These are phyloP conservation scores for Macrosteles quadrilineatus DNA, from an alignment of 1,140 invertebrate species.

Conservation along the genomic window DNA sequence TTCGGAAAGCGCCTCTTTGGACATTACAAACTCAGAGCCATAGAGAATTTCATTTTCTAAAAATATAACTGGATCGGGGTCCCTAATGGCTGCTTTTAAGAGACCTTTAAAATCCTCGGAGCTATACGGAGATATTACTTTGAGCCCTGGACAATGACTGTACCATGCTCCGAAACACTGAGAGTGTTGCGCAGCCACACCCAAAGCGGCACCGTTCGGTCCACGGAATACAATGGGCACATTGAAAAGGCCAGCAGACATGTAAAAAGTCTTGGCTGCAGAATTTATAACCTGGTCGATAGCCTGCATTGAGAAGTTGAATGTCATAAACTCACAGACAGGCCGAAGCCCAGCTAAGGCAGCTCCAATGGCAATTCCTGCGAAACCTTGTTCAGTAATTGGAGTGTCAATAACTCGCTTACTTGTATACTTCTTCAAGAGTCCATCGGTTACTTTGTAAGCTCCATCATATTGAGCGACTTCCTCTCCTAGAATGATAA, in stretches of 20 bases:
- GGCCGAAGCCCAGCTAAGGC: constrained; percentile 92
- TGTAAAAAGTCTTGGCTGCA: constrained; percentile 97
- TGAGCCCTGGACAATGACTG: constrained; percentile 92
- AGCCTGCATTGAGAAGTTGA: constrained; percentile 99
- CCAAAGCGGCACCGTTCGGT: constrained; percentile 95
- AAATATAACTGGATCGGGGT: constrained; percentile 93
- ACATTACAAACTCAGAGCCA: constrained; percentile 85
- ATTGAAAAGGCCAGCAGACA: constrained; percentile 90
- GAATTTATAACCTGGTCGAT: constrained; percentile 99
- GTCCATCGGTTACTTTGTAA: constrained; percentile 90
- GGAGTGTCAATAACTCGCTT: constrained; percentile 97
- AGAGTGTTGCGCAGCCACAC: constrained; percentile 97
- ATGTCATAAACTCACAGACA: constrained; percentile 99
- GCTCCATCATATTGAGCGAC: constrained; percentile 97
- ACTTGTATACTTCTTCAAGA: constrained; percentile 98
- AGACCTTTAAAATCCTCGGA: constrained; percentile 94
- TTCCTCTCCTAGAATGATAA: constrained; percentile 96
- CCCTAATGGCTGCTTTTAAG: constrained; percentile 91
- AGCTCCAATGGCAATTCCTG: constrained; percentile 94
- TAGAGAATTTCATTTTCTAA: constrained; percentile 98
- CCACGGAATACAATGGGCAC: constrained; percentile 98
- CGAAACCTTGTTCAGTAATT: constrained; percentile 97
- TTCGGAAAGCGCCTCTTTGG: constrained; percentile 81
- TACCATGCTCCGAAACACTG: constrained; percentile 99
- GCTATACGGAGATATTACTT: constrained; percentile 83